A percentile compares a stretch with the other conserved stretches of the same genome.
phyloP scores from a whole-genome alignment of 2,888 invertebrate genomes.

The Fabriciana adippe region DNA sequence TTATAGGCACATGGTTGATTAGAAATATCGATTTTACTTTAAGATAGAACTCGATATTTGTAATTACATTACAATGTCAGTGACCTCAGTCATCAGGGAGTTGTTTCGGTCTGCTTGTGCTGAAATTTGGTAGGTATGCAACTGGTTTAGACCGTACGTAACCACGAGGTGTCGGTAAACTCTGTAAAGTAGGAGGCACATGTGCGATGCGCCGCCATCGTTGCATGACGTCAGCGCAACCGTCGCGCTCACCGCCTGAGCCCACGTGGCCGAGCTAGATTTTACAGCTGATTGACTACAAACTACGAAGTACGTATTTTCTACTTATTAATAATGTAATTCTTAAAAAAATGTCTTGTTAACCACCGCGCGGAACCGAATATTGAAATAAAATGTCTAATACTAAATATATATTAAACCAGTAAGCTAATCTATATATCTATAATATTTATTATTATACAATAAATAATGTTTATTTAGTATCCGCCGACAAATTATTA shows the following conservation, averaged over 20 bases:
- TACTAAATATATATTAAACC: not conserved
- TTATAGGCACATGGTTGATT: not conserved
- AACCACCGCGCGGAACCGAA: not conserved
- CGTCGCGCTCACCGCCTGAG: slow-evolving; percentile 47
- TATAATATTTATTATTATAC: not conserved
- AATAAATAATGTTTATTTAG: slow-evolving; percentile 23
- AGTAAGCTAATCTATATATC: slow-evolving; percentile 5
- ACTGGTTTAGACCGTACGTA: slow-evolving; percentile 61
- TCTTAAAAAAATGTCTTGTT: not conserved
- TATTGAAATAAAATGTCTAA: not conserved
- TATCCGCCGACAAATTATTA: slow-evolving; percentile 36
- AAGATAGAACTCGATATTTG: slow-evolving; percentile 38
- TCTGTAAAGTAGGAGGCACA: slow-evolving; percentile 44
- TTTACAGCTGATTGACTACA: slow-evolving; percentile 59
- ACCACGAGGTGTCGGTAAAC: slow-evolving; percentile 50
- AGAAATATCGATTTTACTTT: slow-evolving; percentile 14
- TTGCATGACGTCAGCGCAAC: slow-evolving; percentile 59
- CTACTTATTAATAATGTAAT: not conserved
- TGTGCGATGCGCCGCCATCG: slow-evolving; percentile 49
- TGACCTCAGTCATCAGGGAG: slow-evolving; percentile 62
- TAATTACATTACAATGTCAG: slow-evolving; percentile 60
- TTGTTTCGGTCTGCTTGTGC: slow-evolving; percentile 71
- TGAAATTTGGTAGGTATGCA: slow-evolving; percentile 68
- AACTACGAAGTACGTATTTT: not conserved
- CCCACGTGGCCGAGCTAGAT: slow-evolving; percentile 62